Base-by-base conservation (phyloP, 2,888 invertebrate species). In the Leptura quadrifasciata region DNA sequence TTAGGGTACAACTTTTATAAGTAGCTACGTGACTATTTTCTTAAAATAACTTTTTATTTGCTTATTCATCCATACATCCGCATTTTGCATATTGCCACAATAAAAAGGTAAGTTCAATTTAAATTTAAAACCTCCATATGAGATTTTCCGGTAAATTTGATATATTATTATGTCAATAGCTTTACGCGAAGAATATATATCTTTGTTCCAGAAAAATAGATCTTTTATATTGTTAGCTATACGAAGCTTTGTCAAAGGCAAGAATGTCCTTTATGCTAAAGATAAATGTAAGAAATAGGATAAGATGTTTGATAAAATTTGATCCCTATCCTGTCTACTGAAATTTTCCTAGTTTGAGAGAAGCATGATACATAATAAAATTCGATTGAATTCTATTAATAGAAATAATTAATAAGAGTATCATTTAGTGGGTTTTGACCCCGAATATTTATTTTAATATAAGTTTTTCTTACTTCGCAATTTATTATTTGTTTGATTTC, bases 211-310 rank as follows among this genome's bases (percentile, higher is more conserved):
- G 54, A 55, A 21, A 67, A 27, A 31, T n/a, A 61, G 31, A 17
- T 35, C 39, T 24, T 67, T 18, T 55, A 69, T 31, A 69, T 57
- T 55, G 57, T 35, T 69, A 35, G 68, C 24, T 35, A 69, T 57
- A 20, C 35, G 57, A 18, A 57, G 55, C 31, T 55, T 69, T 65
- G 17, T 69, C 69, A 69, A 69, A 69, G 39, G 68, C 20, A 58
- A 39, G 24, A 10, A 54, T 54, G 55, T 67, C 67, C 17, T 67
- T 67, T 35, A 35, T 57, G 17, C 18, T 12, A 21, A 54, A 67
- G 65, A 67, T 67, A 67, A 67, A 67, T 67, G 65, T 39, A 24
- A 54, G 0, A 6, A 6, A 24, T 15, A 20, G 8, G 20, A 52
- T 9, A 39, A 54, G 65, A 67, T 17, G 24, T 67, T 54, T 47